Base-by-base conservation (phyloP, 2,888 invertebrate genomes). In the Nemotelus pantherinus region DNA sequence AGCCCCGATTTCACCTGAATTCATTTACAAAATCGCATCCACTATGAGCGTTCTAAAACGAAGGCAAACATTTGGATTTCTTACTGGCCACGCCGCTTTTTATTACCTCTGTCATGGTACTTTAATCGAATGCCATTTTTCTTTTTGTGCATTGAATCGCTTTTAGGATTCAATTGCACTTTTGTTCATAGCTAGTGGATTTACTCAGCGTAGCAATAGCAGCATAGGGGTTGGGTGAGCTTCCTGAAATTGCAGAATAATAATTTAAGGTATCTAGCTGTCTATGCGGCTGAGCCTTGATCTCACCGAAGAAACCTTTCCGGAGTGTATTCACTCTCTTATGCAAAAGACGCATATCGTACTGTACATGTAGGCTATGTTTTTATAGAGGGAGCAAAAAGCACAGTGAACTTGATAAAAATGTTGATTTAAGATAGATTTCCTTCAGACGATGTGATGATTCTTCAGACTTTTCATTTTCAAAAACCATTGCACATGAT, bases 181-280 rank as follows among this genome's bases (percentile, higher is more conserved):
- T 57, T 57, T 57, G 25, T 25, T 25, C 7, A 50, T 57, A 10
- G 25, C 53, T 6, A 53, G 10, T 53, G 53, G 7, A 53, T 53
- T 53, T 53, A 6, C 53, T 53, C 7, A 6, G 10, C 53, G 53
- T 1, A 53, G 53, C 53, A 6, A 25, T 25, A 25, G 25, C 25
- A 25, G 25, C 25, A 25, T 25, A 25, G 25, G 25, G 1, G 1
- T 25, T 25, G 25, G 25, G 25, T 25, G n/a, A 39, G 39, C 58
- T 58, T 39, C 9, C 5, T 48, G 68, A 50, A 68, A 68, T 41
- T 68, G 48, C 68, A 53, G 68, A 48, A 50, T 41, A 68, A 68
- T 68, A 68, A 50, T 68, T 68, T 41, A 68, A 50, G 68, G 48
- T 53, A 68, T 39, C 50, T 68, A 53, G 50, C 50, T 68, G 50